Base-by-base conservation (phyloP, 1,140 invertebrate species). In the Cepaea nemoralis region DNA sequence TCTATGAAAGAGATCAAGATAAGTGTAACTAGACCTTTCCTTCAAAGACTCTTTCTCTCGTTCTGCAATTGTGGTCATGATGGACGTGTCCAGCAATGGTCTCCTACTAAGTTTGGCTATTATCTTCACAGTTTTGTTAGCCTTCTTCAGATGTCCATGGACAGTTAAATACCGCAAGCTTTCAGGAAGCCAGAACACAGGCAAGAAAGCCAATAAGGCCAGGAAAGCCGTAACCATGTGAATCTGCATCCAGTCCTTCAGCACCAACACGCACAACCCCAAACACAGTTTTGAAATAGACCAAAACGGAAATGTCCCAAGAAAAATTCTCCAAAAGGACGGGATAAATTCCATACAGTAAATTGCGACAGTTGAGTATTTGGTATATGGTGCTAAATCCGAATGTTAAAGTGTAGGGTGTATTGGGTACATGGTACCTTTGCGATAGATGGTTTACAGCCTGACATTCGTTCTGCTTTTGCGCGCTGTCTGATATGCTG, bases 101-200 rank as follows among this genome's bases (percentile, higher is more conserved):
- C n/a, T 70, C 35, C n/a, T 35, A 24, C 35, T 70, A 3, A 70
- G 14, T n/a, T 6, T 12, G 31, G 33, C 33, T 70, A 70, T 70
- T 35, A 33, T 35, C 39, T 37, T 6, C 19, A 40, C 67, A 70
- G 35, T 33, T 24, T 70, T 70, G 6, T 37, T 12, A 14, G 6
- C 39, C 24, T 33, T 70, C 67, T 70, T 5, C 6, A 40, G 33
- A 12, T 70, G 8, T 12, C 67, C 67, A 70, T 70, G 67, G 16
- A 70, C 67, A 14, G 67, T 40, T 24, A 70, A 24, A 35, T 12
- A 70, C 8, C 67, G 14, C 67, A 70, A 70, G 39, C 67, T 70
- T n/a, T 70, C 67, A 33, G 67, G 67, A 37, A 70, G 33, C 67
- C 67, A 70, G 35, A 70, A 40, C 24, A 70, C 67, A 16, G 67